Evolutionary conservation across 2,113 vertebrate species (phyloP), one percentile per base, ranked within the genome.

Genomic region (Columba livia): DNA sequence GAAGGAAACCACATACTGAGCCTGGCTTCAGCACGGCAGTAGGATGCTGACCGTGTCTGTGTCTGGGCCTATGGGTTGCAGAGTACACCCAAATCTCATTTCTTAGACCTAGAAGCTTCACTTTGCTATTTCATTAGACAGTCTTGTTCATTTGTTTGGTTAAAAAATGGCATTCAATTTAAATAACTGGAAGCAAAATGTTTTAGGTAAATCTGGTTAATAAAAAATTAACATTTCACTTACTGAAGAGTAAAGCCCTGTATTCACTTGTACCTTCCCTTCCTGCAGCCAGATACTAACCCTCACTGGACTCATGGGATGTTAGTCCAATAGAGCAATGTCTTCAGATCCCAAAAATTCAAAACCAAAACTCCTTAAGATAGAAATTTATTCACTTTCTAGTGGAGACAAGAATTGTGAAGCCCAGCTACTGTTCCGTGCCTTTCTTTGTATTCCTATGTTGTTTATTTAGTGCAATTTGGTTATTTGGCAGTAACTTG

Each of bases 71-170:
- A 17, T 44, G 42, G 42, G 42, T 0, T 73, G 21, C 28, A 64
- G 20, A 58, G 8, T 12, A 29, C 17, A 10, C 28, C 5, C 3
- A 12, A 32, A 13, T 20, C 18, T 16, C 5, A 0, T 13, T 17
- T n/a, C 71, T 29, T 32, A 40, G 17, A 34, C 38, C 5, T 16
- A 65, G 34, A 11, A 50, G 24, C 32, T 73, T 78, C 60, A 17
- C 31, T 72, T 67, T 19, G 1, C 4, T 54, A 3, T 44, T 48
- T 69, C 24, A 29, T 32, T 29, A 10, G 62, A 25, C 15, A 23
- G 0, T 23, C 32, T 51, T 29, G 24, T 79, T 64, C 14, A 16
- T 36, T 77, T 42, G 44, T 29, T 66, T 57, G 23, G 36, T 53
- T 48, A 10, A 51, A 74, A 62, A 69, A 31, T 8, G 16, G 24